These are phyloP conservation scores for Drosophila sordidapex DNA, from an alignment of 2,888 invertebrate species.

Conservation along the genomic window DNA sequence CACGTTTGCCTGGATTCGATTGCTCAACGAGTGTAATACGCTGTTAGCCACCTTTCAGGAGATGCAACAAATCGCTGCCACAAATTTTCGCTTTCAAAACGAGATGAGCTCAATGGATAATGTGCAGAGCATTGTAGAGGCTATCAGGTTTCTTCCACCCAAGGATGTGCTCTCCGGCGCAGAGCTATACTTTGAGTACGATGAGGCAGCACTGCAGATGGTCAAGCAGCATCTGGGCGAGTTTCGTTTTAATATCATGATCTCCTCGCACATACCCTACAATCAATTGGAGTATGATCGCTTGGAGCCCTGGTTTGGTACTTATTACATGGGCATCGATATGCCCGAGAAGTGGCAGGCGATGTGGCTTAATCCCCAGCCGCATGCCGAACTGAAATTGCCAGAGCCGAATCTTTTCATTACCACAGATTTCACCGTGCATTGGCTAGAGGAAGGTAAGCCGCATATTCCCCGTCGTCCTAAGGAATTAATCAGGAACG, in stretches of 20 bases:
- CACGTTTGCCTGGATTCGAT: slow-evolving; percentile 92
- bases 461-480: slow-evolving; percentile 86
- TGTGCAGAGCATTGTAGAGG: slow-evolving; percentile 91
- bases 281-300: slow-evolving; percentile 86
- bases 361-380: slow-evolving; percentile 87
- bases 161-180: slow-evolving; percentile 92
- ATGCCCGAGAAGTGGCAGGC: slow-evolving; percentile 87
- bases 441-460: slow-evolving; percentile 76
- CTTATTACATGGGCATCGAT: slow-evolving; percentile 89
- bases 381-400: slow-evolving; percentile 87
- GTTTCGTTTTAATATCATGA: slow-evolving; percentile 83
- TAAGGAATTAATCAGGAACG: slow-evolving; percentile 86
- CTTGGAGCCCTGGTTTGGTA: slow-evolving; percentile 93
- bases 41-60: slow-evolving; percentile 85
- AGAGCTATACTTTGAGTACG: slow-evolving; percentile 90
- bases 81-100: slow-evolving; percentile 89
- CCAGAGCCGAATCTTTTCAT: slow-evolving; percentile 91
- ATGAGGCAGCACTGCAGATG: slow-evolving; percentile 86
- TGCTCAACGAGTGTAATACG: slow-evolving; percentile 86
- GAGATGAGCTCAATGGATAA: slow-evolving; percentile 90
- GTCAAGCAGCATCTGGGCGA: slow-evolving; percentile 75
- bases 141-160: slow-evolving; percentile 92
- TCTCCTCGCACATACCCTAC: slow-evolving; percentile 82
- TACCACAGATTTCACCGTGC: slow-evolving; percentile 88
- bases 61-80: slow-evolving; percentile 89